phyloP scores from a whole-genome alignment of 2,888 invertebrate species.

The Rotaria macrura region DNA sequence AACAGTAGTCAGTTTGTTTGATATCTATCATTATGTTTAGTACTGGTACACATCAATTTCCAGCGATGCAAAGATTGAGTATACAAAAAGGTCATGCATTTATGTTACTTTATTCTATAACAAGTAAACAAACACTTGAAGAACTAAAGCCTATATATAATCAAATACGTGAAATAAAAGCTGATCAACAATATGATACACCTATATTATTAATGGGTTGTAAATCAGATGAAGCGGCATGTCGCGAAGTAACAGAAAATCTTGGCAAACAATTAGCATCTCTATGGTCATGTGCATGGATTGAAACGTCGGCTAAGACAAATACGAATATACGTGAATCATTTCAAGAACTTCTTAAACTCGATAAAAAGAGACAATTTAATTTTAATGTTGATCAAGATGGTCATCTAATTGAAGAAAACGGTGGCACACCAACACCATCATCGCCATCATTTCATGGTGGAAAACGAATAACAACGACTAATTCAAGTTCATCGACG shows the following conservation, averaged over 20 bases:
- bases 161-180: constrained; percentile 72
- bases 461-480: background rate
- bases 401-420: constrained; percentile 16
- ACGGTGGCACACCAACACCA: background rate
- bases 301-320: constrained; percentile 98
- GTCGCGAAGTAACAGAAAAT: constrained; percentile 56
- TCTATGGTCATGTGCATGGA: constrained; percentile 78
- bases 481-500: background rate
- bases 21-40: background rate
- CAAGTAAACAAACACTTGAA: constrained; percentile 81
- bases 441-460: background rate
- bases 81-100: constrained; percentile 98
- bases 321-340: constrained; percentile 96
- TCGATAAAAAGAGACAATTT: constrained; percentile 57
- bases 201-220: constrained; percentile 96
- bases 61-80: constrained; percentile 95
- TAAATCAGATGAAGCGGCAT: constrained; percentile 78
- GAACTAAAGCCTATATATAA: constrained; percentile 90
- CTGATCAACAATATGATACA: constrained; percentile 54
- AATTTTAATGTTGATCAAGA: constrained; percentile 22
- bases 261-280: constrained; percentile 79
- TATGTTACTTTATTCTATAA: constrained; percentile 91
- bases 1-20: background rate
- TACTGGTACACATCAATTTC: constrained; percentile 97
- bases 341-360: constrained; percentile 82